phyloP scores from a whole-genome alignment of 2,888 invertebrate genomes.

The Laspeyria flexula region DNA sequence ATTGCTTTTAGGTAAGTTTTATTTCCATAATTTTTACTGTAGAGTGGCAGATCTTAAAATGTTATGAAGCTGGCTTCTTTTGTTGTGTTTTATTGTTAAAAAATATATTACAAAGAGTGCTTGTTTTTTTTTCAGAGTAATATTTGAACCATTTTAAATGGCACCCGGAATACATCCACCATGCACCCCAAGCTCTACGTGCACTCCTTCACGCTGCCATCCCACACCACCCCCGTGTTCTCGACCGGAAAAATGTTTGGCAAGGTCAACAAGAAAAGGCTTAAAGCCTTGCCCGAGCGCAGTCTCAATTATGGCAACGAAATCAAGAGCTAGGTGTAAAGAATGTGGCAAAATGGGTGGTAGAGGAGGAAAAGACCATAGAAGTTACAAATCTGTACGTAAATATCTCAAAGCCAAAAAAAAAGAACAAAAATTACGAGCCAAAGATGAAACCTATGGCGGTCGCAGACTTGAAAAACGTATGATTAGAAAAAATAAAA shows the following conservation, averaged over 20 bases:
- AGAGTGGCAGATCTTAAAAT: conserved; percentile 60
- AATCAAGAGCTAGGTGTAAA: conserved; percentile 62
- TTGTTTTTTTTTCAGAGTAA: conserved; percentile 55
- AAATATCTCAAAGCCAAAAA: conserved; percentile 66
- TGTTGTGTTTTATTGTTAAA: conserved; percentile 8
- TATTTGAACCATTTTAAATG: conserved; percentile 46
- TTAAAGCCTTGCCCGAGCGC: conserved; percentile 71
- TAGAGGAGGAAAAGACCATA: conserved; percentile 30
- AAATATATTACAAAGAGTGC: background rate
- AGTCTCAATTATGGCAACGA: conserved; percentile 70
- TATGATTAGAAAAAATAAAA: conserved; percentile 40
- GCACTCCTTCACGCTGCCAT: conserved; percentile 70
- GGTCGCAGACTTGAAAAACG: conserved; percentile 58
- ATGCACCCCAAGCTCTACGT: conserved; percentile 74
- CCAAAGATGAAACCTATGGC: conserved; percentile 58
- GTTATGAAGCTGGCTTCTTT: conserved; percentile 61
- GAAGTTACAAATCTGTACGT: conserved; percentile 50
- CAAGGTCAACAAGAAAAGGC: conserved; percentile 59
- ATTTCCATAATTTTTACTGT: conserved; percentile 33
- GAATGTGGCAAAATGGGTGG: conserved; percentile 45
- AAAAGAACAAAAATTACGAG: conserved; percentile 61
- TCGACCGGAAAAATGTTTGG: conserved; percentile 71
- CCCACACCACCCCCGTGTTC: conserved; percentile 70
- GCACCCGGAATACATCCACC: conserved; percentile 72
- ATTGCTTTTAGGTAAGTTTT: conserved; percentile 44